phyloP scores from a whole-genome alignment of 2,888 invertebrate genomes.

The Caenorhabditis japonica region DNA sequence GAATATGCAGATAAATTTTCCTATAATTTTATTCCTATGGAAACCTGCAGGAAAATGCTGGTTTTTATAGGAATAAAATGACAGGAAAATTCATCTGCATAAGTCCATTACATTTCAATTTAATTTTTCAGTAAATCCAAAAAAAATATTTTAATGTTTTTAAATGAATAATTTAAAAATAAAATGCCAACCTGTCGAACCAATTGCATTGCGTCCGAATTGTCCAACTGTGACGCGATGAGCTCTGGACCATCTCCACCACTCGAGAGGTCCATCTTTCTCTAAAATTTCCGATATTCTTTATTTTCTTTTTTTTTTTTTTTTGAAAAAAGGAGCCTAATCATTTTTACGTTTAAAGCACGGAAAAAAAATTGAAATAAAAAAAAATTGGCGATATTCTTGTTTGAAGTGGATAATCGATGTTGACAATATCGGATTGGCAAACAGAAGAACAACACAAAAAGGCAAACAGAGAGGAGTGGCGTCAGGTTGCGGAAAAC shows the following conservation, averaged over 20 bases:
- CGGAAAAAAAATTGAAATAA: neutral
- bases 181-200: conserved; percentile 57
- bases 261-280: conserved; percentile 36
- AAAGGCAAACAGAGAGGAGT: conserved; percentile 15
- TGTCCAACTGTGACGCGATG: conserved; percentile 56
- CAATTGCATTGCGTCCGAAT: conserved; percentile 62
- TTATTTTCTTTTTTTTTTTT: too few species aligned
- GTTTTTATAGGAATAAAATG: too few species aligned
- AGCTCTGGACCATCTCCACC: conserved; percentile 8
- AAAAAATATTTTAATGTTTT: too few species aligned
- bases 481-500: conserved; percentile 1
- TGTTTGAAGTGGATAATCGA: conserved; percentile 28
- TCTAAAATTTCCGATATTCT: too few species aligned
- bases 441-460: neutral
- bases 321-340: neutral
- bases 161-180: too few species aligned
- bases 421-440: conserved; percentile 25
- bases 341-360: neutral
- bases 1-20: too few species aligned
- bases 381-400: neutral
- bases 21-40: too few species aligned
- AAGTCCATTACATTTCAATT: too few species aligned
- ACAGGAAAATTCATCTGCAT: too few species aligned
- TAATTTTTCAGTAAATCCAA: too few species aligned
- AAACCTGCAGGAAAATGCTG: too few species aligned